These are phyloP conservation scores for Melanotaenia duboulayi DNA, from an alignment of 2,113 vertebrate genomes.

Conservation along the genomic window DNA sequence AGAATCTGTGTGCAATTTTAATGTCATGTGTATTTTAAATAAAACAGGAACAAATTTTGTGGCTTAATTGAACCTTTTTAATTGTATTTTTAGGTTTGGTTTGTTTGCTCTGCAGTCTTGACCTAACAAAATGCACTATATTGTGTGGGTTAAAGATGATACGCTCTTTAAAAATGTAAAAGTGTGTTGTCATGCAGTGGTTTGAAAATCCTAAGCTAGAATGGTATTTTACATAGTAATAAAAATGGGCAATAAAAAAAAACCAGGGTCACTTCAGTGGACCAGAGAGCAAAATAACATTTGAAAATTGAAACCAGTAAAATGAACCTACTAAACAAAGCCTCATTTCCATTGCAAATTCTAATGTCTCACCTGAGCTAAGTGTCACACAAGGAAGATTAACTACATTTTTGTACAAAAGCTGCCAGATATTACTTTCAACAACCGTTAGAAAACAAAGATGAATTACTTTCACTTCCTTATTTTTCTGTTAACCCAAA, in stretches of 20 bases:
- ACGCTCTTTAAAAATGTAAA: neutral
- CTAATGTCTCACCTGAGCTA: neutral
- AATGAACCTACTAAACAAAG: neutral
- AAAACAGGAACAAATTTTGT: slow-evolving; percentile 1
- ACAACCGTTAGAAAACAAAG: too few species aligned
- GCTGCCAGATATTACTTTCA: neutral
- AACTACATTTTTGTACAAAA: neutral
- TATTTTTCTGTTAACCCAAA: slow-evolving; percentile 1
- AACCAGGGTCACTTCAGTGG: too few species aligned
- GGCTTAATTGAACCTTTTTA: slow-evolving; percentile 9
- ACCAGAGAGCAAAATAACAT: neutral
- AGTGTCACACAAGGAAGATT: slow-evolving; percentile 1
- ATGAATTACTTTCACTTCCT: neutral
- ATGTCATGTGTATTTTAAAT: slow-evolving; percentile 3
- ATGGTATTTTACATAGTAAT: too few species aligned
- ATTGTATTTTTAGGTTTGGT: slow-evolving; percentile 15
- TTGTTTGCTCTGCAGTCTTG: neutral
- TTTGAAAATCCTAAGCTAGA: too few species aligned
- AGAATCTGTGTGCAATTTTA: slow-evolving; percentile 23
- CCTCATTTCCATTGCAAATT: slow-evolving; percentile 1
- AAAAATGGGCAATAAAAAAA: too few species aligned
- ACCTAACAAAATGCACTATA: slow-evolving; percentile 40
- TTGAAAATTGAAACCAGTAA: neutral
- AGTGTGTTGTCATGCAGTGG: too few species aligned
- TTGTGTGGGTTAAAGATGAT: slow-evolving; percentile 29